Evolutionary conservation across 2,113 vertebrate genomes (phyloP).

Genomic region (Cyprinodon brontotheroides): DNA sequence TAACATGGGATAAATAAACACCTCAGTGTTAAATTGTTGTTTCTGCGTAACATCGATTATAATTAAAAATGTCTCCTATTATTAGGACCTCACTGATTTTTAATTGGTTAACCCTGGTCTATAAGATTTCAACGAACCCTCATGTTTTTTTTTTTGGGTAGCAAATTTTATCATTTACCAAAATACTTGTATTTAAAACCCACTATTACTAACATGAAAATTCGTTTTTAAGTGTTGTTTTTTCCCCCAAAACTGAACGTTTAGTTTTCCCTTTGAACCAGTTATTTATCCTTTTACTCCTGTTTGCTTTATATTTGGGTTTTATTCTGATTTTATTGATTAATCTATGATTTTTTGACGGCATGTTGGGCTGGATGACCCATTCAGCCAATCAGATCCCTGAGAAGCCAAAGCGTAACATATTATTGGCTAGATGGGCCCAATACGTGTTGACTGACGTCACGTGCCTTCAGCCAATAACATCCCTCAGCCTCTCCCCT

Average conservation of each 20-base stretch:
- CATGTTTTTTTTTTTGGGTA: too few species aligned
- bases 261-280: not conserved
- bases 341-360: not conserved
- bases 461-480: not conserved
- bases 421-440: conserved; percentile 32
- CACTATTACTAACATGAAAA: too few species aligned
- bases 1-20: too few species aligned
- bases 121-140: too few species aligned
- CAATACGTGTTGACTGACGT: conserved; percentile 13
- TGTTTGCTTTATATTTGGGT: not conserved
- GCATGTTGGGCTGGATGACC: not conserved
- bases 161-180: too few species aligned
- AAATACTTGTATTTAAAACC: too few species aligned
- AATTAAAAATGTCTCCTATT: too few species aligned
- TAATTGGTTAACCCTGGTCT: too few species aligned
- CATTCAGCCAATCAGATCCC: conserved; percentile 38
- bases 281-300: not conserved
- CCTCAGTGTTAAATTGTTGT: too few species aligned
- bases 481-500: not conserved
- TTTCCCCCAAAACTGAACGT: not conserved
- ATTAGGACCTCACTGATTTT: too few species aligned
- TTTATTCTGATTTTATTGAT: not conserved
- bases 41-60: too few species aligned
- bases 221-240: not conserved
- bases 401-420: conserved; percentile 28